Percentiles rank a stretch among this genome's conserved stretches.
Evolutionary conservation across 2,888 invertebrate species (phyloP).

Genomic region (Ophion costatus): DNA sequence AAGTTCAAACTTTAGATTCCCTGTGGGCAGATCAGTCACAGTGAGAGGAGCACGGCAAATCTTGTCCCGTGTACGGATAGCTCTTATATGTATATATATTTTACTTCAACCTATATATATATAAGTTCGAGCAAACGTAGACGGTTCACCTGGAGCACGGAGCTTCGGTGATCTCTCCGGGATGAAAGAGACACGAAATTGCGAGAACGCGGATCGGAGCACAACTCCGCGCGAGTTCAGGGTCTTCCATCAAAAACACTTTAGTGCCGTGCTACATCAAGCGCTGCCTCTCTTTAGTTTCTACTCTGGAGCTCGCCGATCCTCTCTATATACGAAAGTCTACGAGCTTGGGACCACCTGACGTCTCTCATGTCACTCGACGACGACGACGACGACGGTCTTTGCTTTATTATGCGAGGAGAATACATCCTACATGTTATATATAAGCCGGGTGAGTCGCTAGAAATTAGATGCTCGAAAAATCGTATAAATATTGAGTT

Average conservation of each 20-base stretch:
- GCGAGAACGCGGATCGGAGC: constrained; percentile 12
- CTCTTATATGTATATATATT: not conserved
- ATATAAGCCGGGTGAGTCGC: not conserved
- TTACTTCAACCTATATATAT: too few relatives aligned
- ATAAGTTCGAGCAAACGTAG: not conserved
- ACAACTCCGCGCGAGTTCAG: constrained; percentile 18
- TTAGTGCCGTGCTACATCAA: constrained; percentile 53
- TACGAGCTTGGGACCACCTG: constrained; percentile 61
- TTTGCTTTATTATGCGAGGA: constrained; percentile 66
- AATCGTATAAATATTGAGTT: too few relatives aligned
- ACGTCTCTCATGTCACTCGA: constrained; percentile 58
- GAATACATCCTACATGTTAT: constrained; percentile 37
- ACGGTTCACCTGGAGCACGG: not conserved
- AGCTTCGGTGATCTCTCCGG: not conserved
- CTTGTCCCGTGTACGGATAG: not conserved
- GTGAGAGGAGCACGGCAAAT: too few relatives aligned
- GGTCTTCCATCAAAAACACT: constrained; percentile 58
- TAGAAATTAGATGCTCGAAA: too few relatives aligned
- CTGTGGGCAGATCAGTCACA: not conserved
- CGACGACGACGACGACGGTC: constrained; percentile 36
- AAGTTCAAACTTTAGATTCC: not conserved
- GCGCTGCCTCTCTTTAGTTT: constrained; percentile 36
- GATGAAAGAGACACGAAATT: constrained; percentile 6
- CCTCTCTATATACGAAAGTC: not conserved
- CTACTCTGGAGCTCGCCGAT: constrained; percentile 42